Evolutionary conservation across 1,140 invertebrate genomes (phyloP), one percentile per base, ranked within the genome.

Genomic region (Parasteatoda tepidariorum): DNA sequence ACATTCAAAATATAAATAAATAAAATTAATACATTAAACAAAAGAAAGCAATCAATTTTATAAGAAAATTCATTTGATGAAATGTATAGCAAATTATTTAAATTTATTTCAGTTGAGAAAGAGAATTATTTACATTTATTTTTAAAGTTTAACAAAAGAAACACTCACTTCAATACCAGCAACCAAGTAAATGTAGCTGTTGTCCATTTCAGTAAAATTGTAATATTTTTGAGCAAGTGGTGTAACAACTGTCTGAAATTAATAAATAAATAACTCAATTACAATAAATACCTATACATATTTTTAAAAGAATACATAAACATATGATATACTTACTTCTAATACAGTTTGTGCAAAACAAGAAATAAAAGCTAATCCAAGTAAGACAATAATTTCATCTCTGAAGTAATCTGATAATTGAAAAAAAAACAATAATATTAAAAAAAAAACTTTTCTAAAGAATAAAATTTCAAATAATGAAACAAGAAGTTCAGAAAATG

Each of bases 121-220:
- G n/a, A n/a, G n/a, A n/a, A n/a, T n/a, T n/a, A n/a, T n/a, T n/a
- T n/a, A n/a, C n/a, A n/a, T n/a, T n/a, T n/a, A n/a, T n/a, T n/a
- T n/a, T n/a, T n/a, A 66, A 30, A 15, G 26, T 13, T 66, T 48
- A 6, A 28, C n/a, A 26, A 41, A 7, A 34, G 34, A 61, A 33
- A 30, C 31, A 28, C 31, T 66, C 38, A 89, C 87, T 86, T 88
- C 87, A 24, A 86, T 86, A 28, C 88, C 88, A 70, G 87, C 88
- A 48, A 84, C 38, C 78, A 87, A 87, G 67, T 88, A 89, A 71
- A 89, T 83, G 22, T 88, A 84, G 76, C 88, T 89, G 74, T 88
- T 89, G 66, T 88, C 88, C 30, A 88, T 74, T 54, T 89, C 88
- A 79, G 79, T 85, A 87, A 87, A 89, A 55, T 87, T 76, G 22